Conservation (phyloP, 2,888 invertebrate genomes). For the Poecilobothrus nobilitatus region DNA sequence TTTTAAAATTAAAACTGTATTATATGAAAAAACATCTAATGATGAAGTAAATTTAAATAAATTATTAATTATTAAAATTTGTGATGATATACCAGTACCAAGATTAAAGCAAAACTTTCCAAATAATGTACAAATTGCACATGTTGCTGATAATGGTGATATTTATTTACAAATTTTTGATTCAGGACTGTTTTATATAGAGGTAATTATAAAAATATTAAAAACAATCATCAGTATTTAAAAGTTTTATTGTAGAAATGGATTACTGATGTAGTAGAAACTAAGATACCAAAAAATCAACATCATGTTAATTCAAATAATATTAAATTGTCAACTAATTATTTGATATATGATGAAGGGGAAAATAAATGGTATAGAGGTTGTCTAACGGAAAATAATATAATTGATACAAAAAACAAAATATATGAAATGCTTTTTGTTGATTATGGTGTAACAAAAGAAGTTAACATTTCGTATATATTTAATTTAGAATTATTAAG, state of each 20-base stretch:
- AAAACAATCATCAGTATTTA: too few species aligned
- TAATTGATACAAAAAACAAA: constrained; percentile 28
- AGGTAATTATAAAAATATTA: constrained; percentile 24
- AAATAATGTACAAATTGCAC: constrained; percentile 36
- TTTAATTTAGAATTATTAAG: constrained; percentile 48
- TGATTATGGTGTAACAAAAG: constrained; percentile 48
- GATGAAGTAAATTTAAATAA: constrained; percentile 55
- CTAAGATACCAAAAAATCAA: constrained; percentile 34
- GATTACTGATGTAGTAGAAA: constrained; percentile 32
- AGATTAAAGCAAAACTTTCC: constrained; percentile 33
- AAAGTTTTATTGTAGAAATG: constrained; percentile 25
- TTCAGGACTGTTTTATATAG: constrained; percentile 37
- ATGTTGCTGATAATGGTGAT: constrained; percentile 37
- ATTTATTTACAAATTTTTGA: constrained; percentile 37
- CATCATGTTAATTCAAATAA: constrained; percentile 32
- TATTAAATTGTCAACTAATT: constrained; percentile 41
- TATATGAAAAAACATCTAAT: constrained; percentile 57
- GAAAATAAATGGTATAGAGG: constrained; percentile 44
- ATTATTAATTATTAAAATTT: constrained; percentile 50
- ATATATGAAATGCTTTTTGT: constrained; percentile 47
- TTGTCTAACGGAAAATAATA: constrained; percentile 38
- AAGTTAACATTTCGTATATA: constrained; percentile 40
- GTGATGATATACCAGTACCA: constrained; percentile 36
- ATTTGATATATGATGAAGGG: constrained; percentile 44
- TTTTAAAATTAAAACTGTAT: constrained; percentile 49